phyloP scores from a whole-genome alignment of 2,113 vertebrate genomes.

The Dicrurus megarhynchus region DNA sequence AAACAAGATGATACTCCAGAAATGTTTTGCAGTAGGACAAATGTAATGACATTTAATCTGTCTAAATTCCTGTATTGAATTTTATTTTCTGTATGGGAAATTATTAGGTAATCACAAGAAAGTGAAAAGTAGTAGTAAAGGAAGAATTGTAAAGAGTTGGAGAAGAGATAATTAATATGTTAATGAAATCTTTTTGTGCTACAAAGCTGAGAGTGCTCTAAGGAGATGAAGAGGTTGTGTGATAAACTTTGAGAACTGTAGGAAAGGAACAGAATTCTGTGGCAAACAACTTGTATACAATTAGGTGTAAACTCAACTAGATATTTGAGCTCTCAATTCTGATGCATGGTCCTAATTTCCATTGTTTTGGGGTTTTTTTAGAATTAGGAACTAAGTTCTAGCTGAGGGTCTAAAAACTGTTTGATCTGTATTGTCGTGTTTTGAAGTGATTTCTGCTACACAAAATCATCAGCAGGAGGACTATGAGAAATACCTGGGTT shows the following conservation, averaged over 20 bases:
- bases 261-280: neutral
- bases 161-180: neutral
- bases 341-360: neutral
- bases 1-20: neutral
- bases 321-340: neutral
- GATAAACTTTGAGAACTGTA: neutral
- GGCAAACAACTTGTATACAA: neutral
- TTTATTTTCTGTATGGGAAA: neutral
- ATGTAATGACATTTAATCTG: neutral
- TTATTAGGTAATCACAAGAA: neutral
- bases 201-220: neutral
- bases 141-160: neutral
- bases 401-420: neutral
- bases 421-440: neutral
- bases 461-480: neutral
- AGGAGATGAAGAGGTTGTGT: neutral
- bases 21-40: neutral
- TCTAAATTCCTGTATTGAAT: neutral
- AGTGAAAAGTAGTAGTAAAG: neutral
- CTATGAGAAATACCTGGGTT: neutral
- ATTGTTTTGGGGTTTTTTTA: neutral
- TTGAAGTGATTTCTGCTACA: neutral
- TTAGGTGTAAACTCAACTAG: neutral
- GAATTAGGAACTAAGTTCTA: neutral
- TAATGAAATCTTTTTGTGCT: neutral